Evolutionary conservation across 2,797 vertebrate species (phyloP).

Genomic region (Leucoraja ocellata): DNA sequence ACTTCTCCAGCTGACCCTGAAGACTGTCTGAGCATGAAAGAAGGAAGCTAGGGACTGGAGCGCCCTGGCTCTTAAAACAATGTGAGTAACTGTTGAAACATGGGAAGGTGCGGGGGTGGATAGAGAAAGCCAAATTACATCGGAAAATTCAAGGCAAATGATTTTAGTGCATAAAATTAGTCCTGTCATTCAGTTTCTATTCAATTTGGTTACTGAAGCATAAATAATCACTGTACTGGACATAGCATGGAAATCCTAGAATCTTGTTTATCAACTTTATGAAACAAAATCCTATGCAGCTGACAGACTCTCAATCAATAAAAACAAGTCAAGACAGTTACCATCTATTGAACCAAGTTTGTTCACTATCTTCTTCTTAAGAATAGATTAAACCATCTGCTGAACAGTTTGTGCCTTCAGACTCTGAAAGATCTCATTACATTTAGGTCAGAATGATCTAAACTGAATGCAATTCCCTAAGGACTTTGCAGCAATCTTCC

Average conservation of each 20-base stretch:
- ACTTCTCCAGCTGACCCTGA: not conserved
- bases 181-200: not conserved
- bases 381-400: not conserved
- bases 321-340: not conserved
- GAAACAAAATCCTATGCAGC: not conserved
- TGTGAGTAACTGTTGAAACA: not conserved
- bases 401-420: not conserved
- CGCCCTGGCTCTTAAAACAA: not conserved
- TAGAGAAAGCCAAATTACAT: not conserved
- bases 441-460: slow-evolving; percentile 5
- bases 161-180: not conserved
- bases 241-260: not conserved
- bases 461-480: not conserved
- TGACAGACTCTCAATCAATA: not conserved
- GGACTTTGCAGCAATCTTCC: not conserved
- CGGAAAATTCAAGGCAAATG: not conserved
- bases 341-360: not conserved
- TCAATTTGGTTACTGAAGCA: not conserved
- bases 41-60: not conserved
- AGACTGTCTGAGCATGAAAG: not conserved
- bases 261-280: not conserved
- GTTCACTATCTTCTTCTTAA: not conserved
- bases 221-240: not conserved
- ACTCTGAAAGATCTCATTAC: not conserved
- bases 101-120: too few relatives aligned